These are phyloP conservation scores for Loripinus fragilis DNA, from an alignment of 2,888 invertebrate species.

Conservation along the genomic window DNA sequence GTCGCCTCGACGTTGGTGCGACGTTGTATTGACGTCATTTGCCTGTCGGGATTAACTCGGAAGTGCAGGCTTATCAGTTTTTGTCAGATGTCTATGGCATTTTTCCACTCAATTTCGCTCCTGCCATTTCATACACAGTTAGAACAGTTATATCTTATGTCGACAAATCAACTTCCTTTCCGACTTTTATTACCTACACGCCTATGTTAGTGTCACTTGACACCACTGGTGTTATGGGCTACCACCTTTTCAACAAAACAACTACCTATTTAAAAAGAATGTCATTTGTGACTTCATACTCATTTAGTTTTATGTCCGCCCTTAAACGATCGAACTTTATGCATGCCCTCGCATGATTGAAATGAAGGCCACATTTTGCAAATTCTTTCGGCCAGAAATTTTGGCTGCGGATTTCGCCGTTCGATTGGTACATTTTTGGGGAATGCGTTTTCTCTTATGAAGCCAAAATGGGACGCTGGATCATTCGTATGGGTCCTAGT, in stretches of 20 bases:
- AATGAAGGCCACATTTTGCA: not conserved
- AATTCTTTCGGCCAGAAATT: not conserved
- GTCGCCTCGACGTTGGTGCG: no score
- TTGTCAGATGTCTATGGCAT: no score
- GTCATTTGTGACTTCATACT: not conserved
- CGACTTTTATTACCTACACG: constrained; percentile 14
- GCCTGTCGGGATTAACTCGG: no score
- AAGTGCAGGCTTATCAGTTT: no score
- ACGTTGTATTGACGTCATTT: no score
- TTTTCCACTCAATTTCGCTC: no score
- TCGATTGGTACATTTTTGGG: not conserved
- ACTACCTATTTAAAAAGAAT: constrained; percentile 15
- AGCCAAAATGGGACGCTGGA: no score
- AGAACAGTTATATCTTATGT: not conserved
- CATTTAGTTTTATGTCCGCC: not conserved
- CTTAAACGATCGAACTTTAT: not conserved
- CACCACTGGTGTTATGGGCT: not conserved
- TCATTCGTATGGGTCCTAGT: no score
- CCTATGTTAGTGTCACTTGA: constrained; percentile 10
- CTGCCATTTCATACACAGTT: no score
- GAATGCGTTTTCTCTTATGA: no score
- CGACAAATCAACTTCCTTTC: not conserved
- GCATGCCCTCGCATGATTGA: not conserved
- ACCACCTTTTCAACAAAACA: constrained; percentile 7
- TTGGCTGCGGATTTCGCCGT: not conserved